Evolutionary conservation across 2,797 vertebrate species (phyloP).

Genomic region (Oryzias sinensis): DNA sequence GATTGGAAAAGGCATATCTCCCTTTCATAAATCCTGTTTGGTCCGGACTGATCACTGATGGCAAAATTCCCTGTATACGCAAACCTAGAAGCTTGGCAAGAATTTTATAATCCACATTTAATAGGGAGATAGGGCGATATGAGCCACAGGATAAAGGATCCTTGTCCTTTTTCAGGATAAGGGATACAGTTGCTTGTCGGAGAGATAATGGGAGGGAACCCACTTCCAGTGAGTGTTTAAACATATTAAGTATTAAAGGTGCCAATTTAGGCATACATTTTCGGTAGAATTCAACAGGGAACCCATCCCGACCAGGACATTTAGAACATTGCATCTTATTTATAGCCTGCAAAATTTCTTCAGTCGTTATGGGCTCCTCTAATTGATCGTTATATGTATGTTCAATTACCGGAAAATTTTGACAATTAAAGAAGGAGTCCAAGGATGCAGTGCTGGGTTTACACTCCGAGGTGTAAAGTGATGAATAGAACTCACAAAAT

Average conservation of each 20-base stretch:
- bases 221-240: too few species aligned
- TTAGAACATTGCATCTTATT: too few species aligned
- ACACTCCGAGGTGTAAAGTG: too few species aligned
- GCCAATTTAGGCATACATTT: not conserved
- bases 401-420: too few species aligned
- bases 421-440: too few species aligned
- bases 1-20: not conserved
- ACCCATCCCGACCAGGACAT: too few species aligned
- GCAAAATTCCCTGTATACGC: not conserved
- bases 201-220: not conserved
- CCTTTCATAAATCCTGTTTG: not conserved
- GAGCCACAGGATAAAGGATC: constrained; percentile 2
- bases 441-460: too few species aligned
- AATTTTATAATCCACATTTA: not conserved
- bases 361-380: too few species aligned
- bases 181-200: not conserved
- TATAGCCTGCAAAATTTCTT: too few species aligned
- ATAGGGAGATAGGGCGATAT: not conserved
- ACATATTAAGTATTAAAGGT: not conserved
- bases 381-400: too few species aligned
- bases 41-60: not conserved
- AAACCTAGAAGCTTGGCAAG: not conserved
- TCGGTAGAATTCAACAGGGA: not conserved
- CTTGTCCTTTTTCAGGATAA: constrained; percentile 3
- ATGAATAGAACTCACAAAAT: too few species aligned